Evolutionary conservation across 2,113 vertebrate species (phyloP).

Genomic region (Mormyrus lacerda): DNA sequence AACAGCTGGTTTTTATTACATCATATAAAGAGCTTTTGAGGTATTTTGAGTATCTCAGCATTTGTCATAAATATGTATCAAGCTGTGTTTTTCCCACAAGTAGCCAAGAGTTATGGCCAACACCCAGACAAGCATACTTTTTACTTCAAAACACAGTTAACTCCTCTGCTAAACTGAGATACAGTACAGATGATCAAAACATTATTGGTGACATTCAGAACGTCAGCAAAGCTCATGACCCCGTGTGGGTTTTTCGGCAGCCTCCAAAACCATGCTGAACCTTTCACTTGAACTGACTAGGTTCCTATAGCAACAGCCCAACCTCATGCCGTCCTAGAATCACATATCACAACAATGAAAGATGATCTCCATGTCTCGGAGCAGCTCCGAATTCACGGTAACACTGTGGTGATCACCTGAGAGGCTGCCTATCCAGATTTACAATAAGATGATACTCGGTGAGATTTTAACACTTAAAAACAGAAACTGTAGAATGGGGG

Average conservation of each 20-base stretch:
- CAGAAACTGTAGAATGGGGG: not conserved
- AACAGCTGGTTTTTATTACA: not conserved
- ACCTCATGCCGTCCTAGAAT: not conserved
- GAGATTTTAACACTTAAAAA: not conserved
- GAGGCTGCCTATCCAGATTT: not conserved
- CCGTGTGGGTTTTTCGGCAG: not conserved
- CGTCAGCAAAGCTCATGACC: not conserved
- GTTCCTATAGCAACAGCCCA: not conserved
- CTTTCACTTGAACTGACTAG: not conserved
- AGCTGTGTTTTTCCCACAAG: not conserved
- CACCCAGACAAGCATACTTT: not conserved
- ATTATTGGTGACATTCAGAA: not conserved
- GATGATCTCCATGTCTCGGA: not conserved
- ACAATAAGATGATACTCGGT: not conserved
- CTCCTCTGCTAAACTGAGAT: not conserved
- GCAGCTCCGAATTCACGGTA: not conserved
- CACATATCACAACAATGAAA: not conserved
- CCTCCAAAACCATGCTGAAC: not conserved
- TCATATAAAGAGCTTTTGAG: not conserved
- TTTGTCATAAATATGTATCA: conserved; percentile 15
- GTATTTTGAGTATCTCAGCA: not conserved
- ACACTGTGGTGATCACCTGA: not conserved
- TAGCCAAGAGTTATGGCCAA: conserved; percentile 1
- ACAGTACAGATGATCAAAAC: not conserved
- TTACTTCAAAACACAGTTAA: not conserved